These are phyloP conservation scores for Poecilia velifera DNA, from an alignment of 2,797 vertebrate genomes.

Conservation along the genomic window DNA sequence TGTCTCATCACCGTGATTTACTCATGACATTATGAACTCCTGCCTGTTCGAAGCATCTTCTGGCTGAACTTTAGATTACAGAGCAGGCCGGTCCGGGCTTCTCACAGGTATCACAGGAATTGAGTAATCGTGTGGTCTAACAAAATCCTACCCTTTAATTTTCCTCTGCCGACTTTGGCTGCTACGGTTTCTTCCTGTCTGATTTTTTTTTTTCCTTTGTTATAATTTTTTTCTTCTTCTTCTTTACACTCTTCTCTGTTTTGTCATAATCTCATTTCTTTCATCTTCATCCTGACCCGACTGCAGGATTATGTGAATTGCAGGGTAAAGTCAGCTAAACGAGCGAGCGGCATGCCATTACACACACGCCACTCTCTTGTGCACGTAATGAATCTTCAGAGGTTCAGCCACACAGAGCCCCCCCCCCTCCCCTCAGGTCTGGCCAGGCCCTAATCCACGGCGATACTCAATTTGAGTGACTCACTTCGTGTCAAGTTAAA, in stretches of 20 bases:
- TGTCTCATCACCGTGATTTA: slow-evolving; percentile 30
- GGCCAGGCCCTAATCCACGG: slow-evolving; percentile 15
- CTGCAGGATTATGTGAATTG: slow-evolving; percentile 61
- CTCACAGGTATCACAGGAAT: slow-evolving; percentile 78
- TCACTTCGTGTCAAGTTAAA: slow-evolving; percentile 63
- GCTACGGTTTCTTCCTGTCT: slow-evolving; percentile 43
- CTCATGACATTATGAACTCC: slow-evolving; percentile 51
- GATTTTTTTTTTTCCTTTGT: not conserved
- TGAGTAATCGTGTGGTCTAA: slow-evolving; percentile 77
- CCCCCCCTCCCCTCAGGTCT: not conserved
- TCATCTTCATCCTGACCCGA: slow-evolving; percentile 63
- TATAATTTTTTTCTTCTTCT: not conserved
- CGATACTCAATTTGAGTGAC: slow-evolving; percentile 56
- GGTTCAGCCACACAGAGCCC: slow-evolving; percentile 26
- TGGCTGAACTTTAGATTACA: slow-evolving; percentile 73
- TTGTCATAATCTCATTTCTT: slow-evolving; percentile 52
- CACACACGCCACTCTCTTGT: slow-evolving; percentile 56
- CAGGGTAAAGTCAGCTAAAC: slow-evolving; percentile 52
- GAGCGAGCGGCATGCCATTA: slow-evolving; percentile 51
- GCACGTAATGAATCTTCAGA: slow-evolving; percentile 42
- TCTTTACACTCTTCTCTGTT: slow-evolving; percentile 19
- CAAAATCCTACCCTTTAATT: slow-evolving; percentile 81
- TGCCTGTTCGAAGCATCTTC: slow-evolving; percentile 26
- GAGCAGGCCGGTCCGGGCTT: slow-evolving; percentile 61
- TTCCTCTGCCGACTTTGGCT: slow-evolving; percentile 68